Evolutionary conservation across 2,888 invertebrate species (phyloP), one percentile per base, ranked within the genome.

Genomic region (Rhagophthalmus giganteus): DNA sequence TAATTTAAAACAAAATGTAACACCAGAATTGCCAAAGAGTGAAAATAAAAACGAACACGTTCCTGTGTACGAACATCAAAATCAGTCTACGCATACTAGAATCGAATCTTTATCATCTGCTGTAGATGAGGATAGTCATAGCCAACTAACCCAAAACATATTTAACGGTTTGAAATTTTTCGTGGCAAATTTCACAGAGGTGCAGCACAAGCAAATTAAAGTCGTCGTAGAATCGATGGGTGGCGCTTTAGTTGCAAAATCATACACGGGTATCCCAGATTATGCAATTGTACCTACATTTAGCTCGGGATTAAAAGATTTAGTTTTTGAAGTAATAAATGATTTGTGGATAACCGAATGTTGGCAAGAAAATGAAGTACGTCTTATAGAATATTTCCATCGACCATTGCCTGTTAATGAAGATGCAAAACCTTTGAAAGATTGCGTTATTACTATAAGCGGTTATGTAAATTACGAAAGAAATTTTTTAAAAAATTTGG

Each of bases 381-480:
- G 86, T 0, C 79, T 82, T 0, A 71, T 86, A 4, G 74, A 81
- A 59, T 90, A 90, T 74, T 91, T 85, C 69, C 90, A 91, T 68
- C 77, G 79, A 10, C 87, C 88, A 0, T 76, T 88, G 32, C 78
- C 79, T 0, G 63, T 81, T 14, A 70, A 74, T 5, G 64, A 76
- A 0, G 62, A 70, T 2, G 65, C 72, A 0, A 72, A 74, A 40
- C 85, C 84, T 0, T 73, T 94, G 11, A 62, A 70, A 0, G 84
- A 82, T 30, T 88, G 89, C 63, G 88, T 90, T 0, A 81, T 93
- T 44, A 87, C 89, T 6, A 81, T 92, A 56, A 93, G 91, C 62
- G 84, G 86, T 0, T 94, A 90, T 70, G 75, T 79, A 7, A 85
- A 85, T 0, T 76, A 81, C 5, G 92, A 94, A 74, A 76, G 92